These are phyloP conservation scores for Ferdinandea cuprea DNA, from an alignment of 2,888 invertebrate species.

Conservation along the genomic window DNA sequence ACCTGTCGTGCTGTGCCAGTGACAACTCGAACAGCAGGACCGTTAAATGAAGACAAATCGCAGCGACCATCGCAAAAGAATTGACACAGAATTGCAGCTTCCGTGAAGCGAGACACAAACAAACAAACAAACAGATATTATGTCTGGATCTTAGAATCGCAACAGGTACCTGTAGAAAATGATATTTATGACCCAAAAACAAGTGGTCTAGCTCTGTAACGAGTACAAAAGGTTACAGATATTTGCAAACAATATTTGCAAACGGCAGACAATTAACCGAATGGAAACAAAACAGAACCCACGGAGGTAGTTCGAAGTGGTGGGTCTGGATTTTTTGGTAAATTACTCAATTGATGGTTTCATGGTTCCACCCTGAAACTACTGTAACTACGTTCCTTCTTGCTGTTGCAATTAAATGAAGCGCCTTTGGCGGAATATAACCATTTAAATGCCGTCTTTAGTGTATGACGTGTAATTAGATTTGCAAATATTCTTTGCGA, in stretches of 20 bases:
- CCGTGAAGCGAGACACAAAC: slow-evolving; percentile 59
- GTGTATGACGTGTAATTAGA: slow-evolving; percentile 30
- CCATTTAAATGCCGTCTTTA: slow-evolving; percentile 30
- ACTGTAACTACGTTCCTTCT: slow-evolving; percentile 20
- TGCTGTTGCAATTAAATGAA: slow-evolving; percentile 50
- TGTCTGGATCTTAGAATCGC: slow-evolving; percentile 18
- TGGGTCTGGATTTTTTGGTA: slow-evolving; percentile 40
- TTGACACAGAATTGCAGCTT: slow-evolving; percentile 61
- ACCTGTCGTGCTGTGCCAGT: slow-evolving; percentile 66
- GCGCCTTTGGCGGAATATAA: slow-evolving; percentile 47
- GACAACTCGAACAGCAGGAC: slow-evolving; percentile 58
- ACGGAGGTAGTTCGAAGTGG: slow-evolving; percentile 11
- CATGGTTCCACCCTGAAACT: slow-evolving; percentile 58
- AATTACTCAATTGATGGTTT: slow-evolving; percentile 63
- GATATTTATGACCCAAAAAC: slow-evolving; percentile 64
- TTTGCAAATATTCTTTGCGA: slow-evolving; percentile 22
- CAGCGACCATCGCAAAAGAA: slow-evolving; percentile 21
- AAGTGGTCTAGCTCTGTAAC: slow-evolving; percentile 35
- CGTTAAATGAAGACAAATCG: slow-evolving; percentile 57
- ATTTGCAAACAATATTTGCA: slow-evolving; percentile 59
- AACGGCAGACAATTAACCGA: slow-evolving; percentile 30
- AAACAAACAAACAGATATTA: slow-evolving; percentile 50
- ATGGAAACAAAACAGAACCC: slow-evolving; percentile 14
- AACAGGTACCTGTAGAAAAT: slow-evolving; percentile 52
- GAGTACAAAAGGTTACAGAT: slow-evolving; percentile 41